phyloP scores from a whole-genome alignment of 2,113 vertebrate genomes.

The Neogale vison region DNA sequence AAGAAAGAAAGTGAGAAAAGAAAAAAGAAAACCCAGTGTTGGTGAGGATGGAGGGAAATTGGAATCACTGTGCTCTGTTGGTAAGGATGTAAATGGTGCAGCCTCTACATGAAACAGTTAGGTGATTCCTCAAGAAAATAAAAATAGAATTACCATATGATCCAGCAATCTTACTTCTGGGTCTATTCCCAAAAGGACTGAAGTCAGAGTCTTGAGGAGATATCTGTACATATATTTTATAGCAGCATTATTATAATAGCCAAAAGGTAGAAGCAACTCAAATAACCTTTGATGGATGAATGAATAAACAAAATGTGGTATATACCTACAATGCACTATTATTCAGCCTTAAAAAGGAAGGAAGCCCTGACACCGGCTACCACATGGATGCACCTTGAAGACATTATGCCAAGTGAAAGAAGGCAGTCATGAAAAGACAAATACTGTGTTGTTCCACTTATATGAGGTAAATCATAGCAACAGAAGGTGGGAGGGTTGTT shows the following conservation, averaged over 20 bases:
- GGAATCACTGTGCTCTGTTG: neutral
- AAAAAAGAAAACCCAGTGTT: neutral
- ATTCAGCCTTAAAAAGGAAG: conserved; percentile 4
- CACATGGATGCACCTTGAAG: neutral
- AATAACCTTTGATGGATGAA: neutral
- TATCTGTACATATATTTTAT: neutral
- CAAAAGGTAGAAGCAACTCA: neutral
- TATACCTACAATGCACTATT: neutral
- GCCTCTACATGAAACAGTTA: neutral
- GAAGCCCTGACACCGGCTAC: neutral
- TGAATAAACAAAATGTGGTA: neutral
- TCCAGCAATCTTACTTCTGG: neutral
- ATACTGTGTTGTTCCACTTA: neutral
- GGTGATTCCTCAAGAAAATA: neutral
- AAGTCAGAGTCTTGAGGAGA: neutral
- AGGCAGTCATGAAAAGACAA: neutral
- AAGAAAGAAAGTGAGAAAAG: neutral
- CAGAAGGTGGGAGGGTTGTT: neutral
- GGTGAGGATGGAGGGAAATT: neutral
- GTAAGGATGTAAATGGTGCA: neutral
- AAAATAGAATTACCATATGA: neutral
- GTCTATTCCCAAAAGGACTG: neutral
- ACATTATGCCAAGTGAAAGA: neutral
- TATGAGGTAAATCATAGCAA: neutral
- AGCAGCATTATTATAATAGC: neutral